Evolutionary conservation across 2,113 vertebrate species (phyloP).

Genomic region (human): DNA sequence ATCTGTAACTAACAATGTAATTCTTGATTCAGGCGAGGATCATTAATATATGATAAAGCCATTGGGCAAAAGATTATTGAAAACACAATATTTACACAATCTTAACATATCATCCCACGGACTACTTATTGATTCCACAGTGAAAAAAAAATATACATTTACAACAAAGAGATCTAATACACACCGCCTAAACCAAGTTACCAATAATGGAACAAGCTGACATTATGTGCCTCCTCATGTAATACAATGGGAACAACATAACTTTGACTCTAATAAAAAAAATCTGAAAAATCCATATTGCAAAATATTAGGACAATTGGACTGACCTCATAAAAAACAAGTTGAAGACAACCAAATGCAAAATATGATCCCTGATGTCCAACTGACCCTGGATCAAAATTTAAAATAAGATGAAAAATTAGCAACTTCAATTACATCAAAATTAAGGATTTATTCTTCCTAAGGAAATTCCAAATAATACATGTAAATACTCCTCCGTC

Average conservation of each 20-base stretch:
- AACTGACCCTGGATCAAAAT: not conserved
- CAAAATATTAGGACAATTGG: not conserved
- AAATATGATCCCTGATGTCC: not conserved
- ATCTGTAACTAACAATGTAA: not conserved
- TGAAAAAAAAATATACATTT: not conserved
- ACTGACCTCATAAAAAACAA: not conserved
- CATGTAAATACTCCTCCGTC: not conserved
- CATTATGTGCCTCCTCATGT: not conserved
- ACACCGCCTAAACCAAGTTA: not conserved
- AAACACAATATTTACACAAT: not conserved
- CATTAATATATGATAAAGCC: not conserved
- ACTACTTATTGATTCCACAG: not conserved
- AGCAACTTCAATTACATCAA: not conserved
- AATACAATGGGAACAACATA: not conserved
- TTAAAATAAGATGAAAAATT: not conserved
- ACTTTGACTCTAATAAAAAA: not conserved
- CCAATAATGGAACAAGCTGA: not conserved
- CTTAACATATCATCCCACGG: not conserved
- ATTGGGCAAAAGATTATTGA: not conserved
- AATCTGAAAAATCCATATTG: not conserved
- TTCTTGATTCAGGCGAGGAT: not conserved
- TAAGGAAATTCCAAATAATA: not conserved
- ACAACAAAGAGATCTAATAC: not conserved
- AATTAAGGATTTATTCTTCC: not conserved
- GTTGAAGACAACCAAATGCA: not conserved